Evolutionary conservation across 2,113 vertebrate species (phyloP), one percentile per base, ranked within the genome.

Genomic region (Leptodactylus fuscus): DNA sequence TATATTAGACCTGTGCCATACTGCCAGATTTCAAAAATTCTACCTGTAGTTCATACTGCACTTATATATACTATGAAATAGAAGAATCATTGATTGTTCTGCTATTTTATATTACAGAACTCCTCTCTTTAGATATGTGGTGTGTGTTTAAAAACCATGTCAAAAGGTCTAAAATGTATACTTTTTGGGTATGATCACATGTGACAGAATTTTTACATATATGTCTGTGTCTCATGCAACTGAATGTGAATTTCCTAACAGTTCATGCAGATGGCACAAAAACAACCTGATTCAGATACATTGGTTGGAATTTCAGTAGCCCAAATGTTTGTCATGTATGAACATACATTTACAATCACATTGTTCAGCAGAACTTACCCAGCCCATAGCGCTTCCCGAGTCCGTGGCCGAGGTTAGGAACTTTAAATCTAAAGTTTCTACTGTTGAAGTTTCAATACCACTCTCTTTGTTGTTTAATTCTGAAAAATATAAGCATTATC

Each of bases 401-500:
- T 12, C 70, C 15, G 18, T 71, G 20, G 41, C 38, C 10, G 36
- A 22, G 12, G 69, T 71, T 71, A 44, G 36, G 2, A n/a, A n/a
- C 22, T 46, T 46, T 12, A 73, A 13, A 4, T 3, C 22, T 5
- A 24, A 46, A 46, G 70, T 0, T 46, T 73, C 70, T 73, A 4
- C 3, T 73, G 38, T 73, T 24, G 41, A 20, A 24, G 20, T n/a
- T 41, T 41, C 69, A 12, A 24, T 27, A n/a, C 8, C n/a, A 11
- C 24, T 73, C n/a, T 73, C 70, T 73, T 46, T 73, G 69, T n/a
- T 41, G 22, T 73, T n/a, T 24, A 24, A 24, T 44, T 73, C 70
- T 73, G 22, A 73, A 73, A 62, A 73, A 73, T 38, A 27, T 24
- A 73, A 46, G 27, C 4, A 71, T 12, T 41, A 34, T 22, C 1